phyloP scores from a whole-genome alignment of 2,888 invertebrate species.

The Caenorhabditis sp. region DNA sequence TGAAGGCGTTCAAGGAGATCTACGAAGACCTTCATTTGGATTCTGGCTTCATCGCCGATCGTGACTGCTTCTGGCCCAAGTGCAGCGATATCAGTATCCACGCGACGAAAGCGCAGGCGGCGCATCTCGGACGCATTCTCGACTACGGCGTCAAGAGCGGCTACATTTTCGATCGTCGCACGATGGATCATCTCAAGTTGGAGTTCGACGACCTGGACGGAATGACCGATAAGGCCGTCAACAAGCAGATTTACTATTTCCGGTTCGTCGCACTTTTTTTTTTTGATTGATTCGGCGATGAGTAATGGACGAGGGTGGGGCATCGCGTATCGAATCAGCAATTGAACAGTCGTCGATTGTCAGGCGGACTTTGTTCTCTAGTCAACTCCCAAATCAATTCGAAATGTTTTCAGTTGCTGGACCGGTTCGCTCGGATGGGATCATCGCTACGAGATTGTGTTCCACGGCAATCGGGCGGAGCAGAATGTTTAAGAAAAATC shows the following conservation, averaged over 20 bases:
- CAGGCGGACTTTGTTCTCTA: constrained; percentile 3
- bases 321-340: no score
- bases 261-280: constrained; percentile 38
- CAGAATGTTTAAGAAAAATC: not conserved
- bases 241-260: constrained; percentile 60
- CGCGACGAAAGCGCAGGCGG: constrained; percentile 70
- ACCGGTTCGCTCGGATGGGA: constrained; percentile 78
- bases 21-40: constrained; percentile 47
- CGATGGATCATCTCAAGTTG: constrained; percentile 68
- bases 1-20: constrained; percentile 72
- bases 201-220: constrained; percentile 65
- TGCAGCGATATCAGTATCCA: constrained; percentile 69
- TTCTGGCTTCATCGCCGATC: constrained; percentile 41
- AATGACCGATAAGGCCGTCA: constrained; percentile 50
- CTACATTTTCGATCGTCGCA: constrained; percentile 70
- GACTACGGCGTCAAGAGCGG: constrained; percentile 77
- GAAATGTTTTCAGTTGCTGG: constrained; percentile 75
- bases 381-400: not conserved
- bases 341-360: no score
- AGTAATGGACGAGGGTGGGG: no score
- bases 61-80: constrained; percentile 74
- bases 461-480: constrained; percentile 23
- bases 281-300: not conserved
- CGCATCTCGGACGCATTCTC: constrained; percentile 73
- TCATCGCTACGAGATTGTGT: constrained; percentile 71